Evolutionary conservation across 2,888 invertebrate species (phyloP), one percentile per base, ranked within the genome.

Genomic region (Allygus modestus): DNA sequence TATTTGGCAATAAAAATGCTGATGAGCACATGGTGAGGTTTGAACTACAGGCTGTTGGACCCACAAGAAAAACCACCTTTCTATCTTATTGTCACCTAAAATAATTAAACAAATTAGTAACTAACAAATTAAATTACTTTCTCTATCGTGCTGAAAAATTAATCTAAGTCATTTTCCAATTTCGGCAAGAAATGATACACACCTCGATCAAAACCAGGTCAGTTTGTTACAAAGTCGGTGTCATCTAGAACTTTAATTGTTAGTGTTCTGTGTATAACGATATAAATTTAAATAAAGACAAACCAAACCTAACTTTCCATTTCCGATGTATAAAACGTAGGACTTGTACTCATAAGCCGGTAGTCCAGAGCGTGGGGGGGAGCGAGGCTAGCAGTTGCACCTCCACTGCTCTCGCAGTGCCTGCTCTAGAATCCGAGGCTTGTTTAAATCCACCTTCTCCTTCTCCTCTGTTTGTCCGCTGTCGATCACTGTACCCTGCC

Each of bases 371-470:
- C 20, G 20, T 20, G 9, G 20, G 20, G 11, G 9, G 31, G 58
- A 20, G n/a, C n/a, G 65, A 1, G 20, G 69, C 79, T 85, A 87
- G 82, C 87, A 87, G 82, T 85, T 79, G 84, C 87, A 87, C 84
- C 85, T 85, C 86, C 85, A 87, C 20, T 82, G 86, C 51, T 87
- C 87, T 73, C 85, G 84, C 17, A 86, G 69, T 9, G 84, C 85
- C 26, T 84, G 86, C 12, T 87, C 87, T 28, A 87, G 82, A 12
- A 87, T 83, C 9, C 87, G 86, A 43, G 87, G 86, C 54, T 86
- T 83, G 54, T 75, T 86, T 20, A 87, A 84, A 43, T 87, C 87
- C 15, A 87, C 79, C 37, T 86, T 86, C n/a, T 75, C 73, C 15
- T 75, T 73, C 2, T 83, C 83, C 41, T 73, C 86, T 33, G 58